Percentiles rank a stretch among this genome's conserved stretches.
Conservation (phyloP, 2,797 vertebrate genomes). For the Limosa lapponica region DNA sequence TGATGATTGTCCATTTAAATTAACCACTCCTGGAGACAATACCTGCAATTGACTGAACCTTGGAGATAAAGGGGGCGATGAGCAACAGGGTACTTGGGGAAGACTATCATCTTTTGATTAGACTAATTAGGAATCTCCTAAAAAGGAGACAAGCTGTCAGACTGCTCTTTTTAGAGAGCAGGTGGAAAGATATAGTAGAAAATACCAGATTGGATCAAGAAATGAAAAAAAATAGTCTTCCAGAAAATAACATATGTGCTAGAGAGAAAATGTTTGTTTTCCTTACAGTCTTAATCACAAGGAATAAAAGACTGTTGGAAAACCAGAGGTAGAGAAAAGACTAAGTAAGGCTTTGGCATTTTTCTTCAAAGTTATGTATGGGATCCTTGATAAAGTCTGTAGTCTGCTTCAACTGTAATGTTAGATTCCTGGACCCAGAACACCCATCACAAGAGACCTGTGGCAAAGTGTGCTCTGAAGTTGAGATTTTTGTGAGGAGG, state of each 20-base stretch:
- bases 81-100: not conserved
- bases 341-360: not conserved
- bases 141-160: not conserved
- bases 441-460: not conserved
- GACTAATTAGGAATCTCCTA: not conserved
- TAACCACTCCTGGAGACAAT: not conserved
- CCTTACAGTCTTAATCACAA: not conserved
- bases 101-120: not conserved
- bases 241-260: not conserved
- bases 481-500: not conserved
- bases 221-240: not conserved
- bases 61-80: not conserved
- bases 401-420: not conserved
- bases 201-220: not conserved
- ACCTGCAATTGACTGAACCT: not conserved
- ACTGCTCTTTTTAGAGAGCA: constrained; percentile 9
- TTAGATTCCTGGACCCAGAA: not conserved
- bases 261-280: not conserved
- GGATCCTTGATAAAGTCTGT: not conserved
- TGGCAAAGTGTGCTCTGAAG: not conserved
- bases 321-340: not conserved
- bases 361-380: not conserved
- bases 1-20: not conserved
- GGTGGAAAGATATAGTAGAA: not conserved
- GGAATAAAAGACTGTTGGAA: not conserved